Evolutionary conservation across 2,797 vertebrate genomes (phyloP).

Genomic region (Apogon hyalosoma): DNA sequence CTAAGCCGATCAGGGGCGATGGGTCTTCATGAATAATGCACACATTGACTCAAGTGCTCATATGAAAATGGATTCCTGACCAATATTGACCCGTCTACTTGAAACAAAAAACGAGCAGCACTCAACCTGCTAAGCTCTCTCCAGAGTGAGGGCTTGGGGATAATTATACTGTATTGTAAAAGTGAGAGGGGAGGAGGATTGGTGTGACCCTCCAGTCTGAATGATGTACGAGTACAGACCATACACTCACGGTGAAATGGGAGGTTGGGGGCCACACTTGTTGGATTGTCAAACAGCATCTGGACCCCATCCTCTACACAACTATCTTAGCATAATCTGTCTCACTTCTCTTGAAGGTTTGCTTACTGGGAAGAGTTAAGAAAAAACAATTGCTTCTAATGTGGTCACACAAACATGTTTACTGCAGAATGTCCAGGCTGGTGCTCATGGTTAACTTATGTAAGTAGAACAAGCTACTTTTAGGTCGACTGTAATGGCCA

Average conservation of each 20-base stretch:
- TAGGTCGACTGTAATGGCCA: no score
- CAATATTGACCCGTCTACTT: conserved; percentile 69
- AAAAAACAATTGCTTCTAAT: no score
- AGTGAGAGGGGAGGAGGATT: conserved; percentile 31
- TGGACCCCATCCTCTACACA: no score
- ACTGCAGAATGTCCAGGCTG: no score
- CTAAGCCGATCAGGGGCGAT: conserved; percentile 58
- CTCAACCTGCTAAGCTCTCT: conserved; percentile 55
- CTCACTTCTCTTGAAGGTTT: no score
- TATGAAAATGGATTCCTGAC: conserved; percentile 78
- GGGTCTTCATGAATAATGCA: conserved; percentile 77
- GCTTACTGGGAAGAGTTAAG: no score
- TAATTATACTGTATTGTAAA: conserved; percentile 53
- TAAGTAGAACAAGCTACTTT: no score
- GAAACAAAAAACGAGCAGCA: conserved; percentile 36
- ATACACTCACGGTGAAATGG: neutral
- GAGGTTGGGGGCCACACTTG: conserved; percentile 2
- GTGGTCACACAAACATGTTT: no score
- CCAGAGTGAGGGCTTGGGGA: conserved; percentile 47
- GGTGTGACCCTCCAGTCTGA: conserved; percentile 41
- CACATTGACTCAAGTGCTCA: conserved; percentile 67
- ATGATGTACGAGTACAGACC: neutral
- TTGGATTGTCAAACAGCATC: neutral
- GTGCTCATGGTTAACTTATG: no score
- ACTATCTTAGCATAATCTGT: no score